Conservation (phyloP, 2,797 vertebrate genomes). For the Cossypha dichroa region DNA sequence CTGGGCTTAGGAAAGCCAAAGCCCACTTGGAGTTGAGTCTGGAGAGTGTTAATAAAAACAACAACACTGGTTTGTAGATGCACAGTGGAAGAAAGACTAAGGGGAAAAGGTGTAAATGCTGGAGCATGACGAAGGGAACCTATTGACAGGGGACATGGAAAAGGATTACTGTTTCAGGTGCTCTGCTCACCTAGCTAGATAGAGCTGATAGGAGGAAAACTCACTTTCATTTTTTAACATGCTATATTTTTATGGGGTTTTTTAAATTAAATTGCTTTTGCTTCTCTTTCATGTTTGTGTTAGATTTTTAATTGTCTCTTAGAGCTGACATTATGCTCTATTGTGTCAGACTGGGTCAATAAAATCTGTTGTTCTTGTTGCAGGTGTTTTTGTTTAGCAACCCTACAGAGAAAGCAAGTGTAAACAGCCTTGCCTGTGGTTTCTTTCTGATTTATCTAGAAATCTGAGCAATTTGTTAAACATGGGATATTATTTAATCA, state of each 20-base stretch:
- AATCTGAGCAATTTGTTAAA: slow-evolving; percentile 59
- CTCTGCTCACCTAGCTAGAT: background rate
- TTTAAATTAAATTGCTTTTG: background rate
- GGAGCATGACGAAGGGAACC: background rate
- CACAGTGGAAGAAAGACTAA: background rate
- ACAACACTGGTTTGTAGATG: background rate
- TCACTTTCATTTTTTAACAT: background rate
- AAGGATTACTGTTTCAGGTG: background rate
- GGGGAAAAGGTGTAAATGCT: background rate
- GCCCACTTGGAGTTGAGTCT: background rate
- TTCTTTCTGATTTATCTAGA: slow-evolving; percentile 53
- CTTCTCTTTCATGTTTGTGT: background rate
- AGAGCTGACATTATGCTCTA: background rate
- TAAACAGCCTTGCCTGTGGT: slow-evolving; percentile 47
- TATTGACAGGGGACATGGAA: rapidly evolving
- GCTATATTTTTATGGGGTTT: background rate
- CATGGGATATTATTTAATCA: slow-evolving; percentile 64
- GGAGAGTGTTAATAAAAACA: background rate
- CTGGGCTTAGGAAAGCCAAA: background rate
- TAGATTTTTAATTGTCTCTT: slow-evolving; percentile 26
- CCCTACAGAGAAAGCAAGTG: slow-evolving; percentile 34
- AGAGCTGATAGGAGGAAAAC: background rate
- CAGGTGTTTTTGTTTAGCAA: slow-evolving; percentile 57
- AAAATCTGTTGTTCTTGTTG: slow-evolving; percentile 36
- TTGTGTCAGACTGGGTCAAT: slow-evolving; percentile 24